Evolutionary conservation across 1,140 invertebrate genomes (phyloP).

Genomic region (Sinella curviseta): DNA sequence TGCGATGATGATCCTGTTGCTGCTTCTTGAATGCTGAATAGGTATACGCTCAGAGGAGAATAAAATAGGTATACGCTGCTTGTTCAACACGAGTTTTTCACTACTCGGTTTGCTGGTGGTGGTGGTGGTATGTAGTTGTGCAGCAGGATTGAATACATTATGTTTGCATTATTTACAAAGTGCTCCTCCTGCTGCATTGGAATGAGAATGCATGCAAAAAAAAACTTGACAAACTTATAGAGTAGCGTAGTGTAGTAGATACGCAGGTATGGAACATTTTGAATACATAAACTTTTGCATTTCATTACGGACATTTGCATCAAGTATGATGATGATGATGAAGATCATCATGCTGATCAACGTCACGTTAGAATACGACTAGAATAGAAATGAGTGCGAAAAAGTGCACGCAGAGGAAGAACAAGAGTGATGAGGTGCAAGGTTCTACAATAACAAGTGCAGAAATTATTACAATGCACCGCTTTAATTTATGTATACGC

Average conservation of each 20-base stretch:
- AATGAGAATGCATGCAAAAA: slow-evolving; percentile 5
- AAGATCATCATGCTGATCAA: neutral
- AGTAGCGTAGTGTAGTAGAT: neutral
- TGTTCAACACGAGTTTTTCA: too few species aligned
- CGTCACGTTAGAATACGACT: neutral
- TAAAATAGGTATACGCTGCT: too few species aligned
- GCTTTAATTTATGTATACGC: neutral
- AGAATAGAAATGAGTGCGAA: slow-evolving; percentile 23
- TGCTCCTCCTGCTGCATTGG: neutral
- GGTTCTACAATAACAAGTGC: neutral
- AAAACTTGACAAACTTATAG: neutral
- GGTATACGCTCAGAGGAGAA: too few species aligned
- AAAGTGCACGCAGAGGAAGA: neutral
- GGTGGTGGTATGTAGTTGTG: neutral
- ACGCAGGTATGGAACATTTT: neutral
- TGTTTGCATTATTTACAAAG: neutral
- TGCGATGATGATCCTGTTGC: neutral
- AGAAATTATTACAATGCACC: neutral
- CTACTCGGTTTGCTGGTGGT: neutral
- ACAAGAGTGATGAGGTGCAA: neutral
- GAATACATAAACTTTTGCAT: neutral
- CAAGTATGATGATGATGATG: neutral
- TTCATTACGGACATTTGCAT: neutral
- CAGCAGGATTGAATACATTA: slow-evolving; percentile 13
- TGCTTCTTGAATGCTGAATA: neutral